phyloP scores from a whole-genome alignment of 2,888 invertebrate genomes.

The Caenorhabditis sp. region DNA sequence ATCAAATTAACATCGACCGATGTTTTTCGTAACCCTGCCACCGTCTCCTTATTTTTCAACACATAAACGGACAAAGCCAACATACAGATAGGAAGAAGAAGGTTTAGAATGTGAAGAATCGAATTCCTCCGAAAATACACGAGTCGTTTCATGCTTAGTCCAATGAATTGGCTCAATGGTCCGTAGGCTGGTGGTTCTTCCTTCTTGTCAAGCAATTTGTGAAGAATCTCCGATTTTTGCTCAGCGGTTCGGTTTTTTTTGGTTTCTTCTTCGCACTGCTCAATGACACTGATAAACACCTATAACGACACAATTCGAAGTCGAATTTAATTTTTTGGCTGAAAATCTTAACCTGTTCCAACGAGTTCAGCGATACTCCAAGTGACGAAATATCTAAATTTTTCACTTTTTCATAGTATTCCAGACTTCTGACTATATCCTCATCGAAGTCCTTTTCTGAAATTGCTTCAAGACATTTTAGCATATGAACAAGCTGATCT shows the following conservation, averaged over 20 bases:
- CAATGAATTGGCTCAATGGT: neutral
- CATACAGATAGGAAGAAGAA: neutral
- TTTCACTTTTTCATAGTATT: neutral
- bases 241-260: neutral
- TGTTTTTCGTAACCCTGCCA: too few relatives aligned
- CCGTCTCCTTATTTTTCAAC: too few relatives aligned
- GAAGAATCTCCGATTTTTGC: neutral
- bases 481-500: slow-evolving; percentile 33
- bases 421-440: neutral
- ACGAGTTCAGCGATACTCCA: slow-evolving; percentile 62
- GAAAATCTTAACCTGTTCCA: slow-evolving; percentile 58
- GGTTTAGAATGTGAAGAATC: neutral
- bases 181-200: neutral
- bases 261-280: neutral
- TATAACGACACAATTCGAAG: too few relatives aligned
- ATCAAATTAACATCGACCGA: neutral
- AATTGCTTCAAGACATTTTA: slow-evolving; percentile 54
- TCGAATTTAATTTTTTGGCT: too few relatives aligned
- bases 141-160: neutral
- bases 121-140: neutral
- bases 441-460: slow-evolving; percentile 13
- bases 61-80: too few relatives aligned
- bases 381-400: slow-evolving; percentile 36
- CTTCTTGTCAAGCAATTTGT: neutral
- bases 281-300: neutral